Conservation (phyloP, 1,140 invertebrate species). For the Metaphire vulgaris region DNA sequence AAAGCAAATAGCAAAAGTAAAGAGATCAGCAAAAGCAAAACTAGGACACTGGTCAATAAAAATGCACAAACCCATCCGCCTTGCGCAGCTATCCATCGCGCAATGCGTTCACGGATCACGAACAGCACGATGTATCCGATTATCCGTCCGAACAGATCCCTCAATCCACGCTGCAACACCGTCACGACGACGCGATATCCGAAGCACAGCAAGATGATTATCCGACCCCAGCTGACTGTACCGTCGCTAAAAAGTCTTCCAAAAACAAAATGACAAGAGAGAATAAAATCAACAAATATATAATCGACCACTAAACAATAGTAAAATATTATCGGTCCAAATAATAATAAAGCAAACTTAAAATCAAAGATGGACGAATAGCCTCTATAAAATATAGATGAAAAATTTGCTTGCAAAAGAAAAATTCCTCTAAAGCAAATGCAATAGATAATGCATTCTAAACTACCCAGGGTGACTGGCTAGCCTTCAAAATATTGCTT, state of each 20-base stretch:
- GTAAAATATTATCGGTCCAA: too few species aligned
- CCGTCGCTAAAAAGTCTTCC: constrained; percentile 40
- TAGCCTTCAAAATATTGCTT: too few species aligned
- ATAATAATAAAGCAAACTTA: too few species aligned
- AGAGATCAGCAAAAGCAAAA: neutral
- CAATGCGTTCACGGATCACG: constrained; percentile 38
- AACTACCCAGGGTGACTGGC: too few species aligned
- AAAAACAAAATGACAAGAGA: too few species aligned
- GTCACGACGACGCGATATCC: constrained; percentile 43
- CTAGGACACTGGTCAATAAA: neutral
- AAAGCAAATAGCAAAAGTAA: neutral
- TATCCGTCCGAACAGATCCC: constrained; percentile 39
- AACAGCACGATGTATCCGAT: constrained; percentile 40
- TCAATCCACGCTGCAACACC: constrained; percentile 33
- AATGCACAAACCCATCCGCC: constrained; percentile 42
- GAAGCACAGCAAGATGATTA: constrained; percentile 42
- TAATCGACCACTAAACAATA: too few species aligned
- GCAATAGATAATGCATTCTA: too few species aligned
- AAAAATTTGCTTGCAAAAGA: too few species aligned
- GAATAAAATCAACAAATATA: too few species aligned
- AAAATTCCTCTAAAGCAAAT: too few species aligned
- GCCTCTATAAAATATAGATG: too few species aligned
- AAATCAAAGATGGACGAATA: too few species aligned
- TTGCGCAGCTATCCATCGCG: constrained; percentile 42
- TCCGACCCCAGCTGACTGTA: constrained; percentile 43